These are phyloP conservation scores for Drosophila subquinaria DNA, from an alignment of 2,888 invertebrate genomes.

Conservation along the genomic window DNA sequence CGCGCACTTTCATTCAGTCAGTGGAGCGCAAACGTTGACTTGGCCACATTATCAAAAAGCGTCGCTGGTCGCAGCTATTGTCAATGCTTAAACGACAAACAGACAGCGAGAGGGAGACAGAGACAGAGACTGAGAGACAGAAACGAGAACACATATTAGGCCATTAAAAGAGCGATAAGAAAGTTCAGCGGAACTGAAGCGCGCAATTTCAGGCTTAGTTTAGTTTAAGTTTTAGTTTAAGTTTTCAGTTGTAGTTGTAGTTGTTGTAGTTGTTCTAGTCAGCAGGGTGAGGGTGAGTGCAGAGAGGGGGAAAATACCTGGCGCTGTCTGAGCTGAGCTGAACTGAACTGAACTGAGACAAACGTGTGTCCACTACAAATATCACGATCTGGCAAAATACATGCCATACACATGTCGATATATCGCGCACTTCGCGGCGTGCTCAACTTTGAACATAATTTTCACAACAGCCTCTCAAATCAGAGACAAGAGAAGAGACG, in stretches of 20 bases:
- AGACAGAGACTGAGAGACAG: constrained; percentile 7
- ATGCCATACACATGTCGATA: constrained; percentile 72
- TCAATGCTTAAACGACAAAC: constrained; percentile 60
- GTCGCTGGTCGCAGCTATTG: constrained; percentile 72
- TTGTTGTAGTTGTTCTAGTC: constrained; percentile 13
- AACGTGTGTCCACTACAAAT: constrained; percentile 79
- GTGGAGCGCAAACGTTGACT: constrained; percentile 73
- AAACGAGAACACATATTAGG: constrained; percentile 72
- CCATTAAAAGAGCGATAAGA: constrained; percentile 82
- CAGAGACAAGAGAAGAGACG: not conserved
- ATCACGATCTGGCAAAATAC: constrained; percentile 75
- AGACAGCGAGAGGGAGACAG: constrained; percentile 13
- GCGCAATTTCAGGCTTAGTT: constrained; percentile 79
- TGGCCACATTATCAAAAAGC: constrained; percentile 66
- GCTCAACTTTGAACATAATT: constrained; percentile 73
- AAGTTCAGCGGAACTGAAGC: constrained; percentile 82
- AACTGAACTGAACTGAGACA: constrained; percentile 28
- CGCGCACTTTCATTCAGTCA: constrained; percentile 72
- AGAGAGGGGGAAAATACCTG: constrained; percentile 1
- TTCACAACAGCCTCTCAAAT: constrained; percentile 38
- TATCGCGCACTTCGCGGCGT: constrained; percentile 63
- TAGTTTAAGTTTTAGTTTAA: constrained; percentile 58
- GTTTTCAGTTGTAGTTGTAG: constrained; percentile 41
- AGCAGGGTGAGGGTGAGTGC: not conserved
- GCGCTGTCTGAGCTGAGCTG: constrained; percentile 15